Evolutionary conservation across 2,797 vertebrate genomes (phyloP).

Genomic region (Threskiornis aethiopicus): DNA sequence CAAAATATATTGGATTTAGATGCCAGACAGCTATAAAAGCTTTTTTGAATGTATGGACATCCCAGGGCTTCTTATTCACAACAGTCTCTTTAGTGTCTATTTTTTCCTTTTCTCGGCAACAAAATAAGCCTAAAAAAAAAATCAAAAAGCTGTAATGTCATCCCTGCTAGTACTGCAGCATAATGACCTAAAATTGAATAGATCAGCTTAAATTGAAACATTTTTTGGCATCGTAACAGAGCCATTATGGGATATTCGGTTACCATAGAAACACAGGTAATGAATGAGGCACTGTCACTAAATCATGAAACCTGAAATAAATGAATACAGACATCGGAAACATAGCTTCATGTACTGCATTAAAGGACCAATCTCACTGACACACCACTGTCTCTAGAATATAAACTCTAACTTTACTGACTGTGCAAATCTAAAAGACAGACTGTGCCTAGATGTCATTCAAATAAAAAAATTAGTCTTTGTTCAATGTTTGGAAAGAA

Average conservation of each 20-base stretch:
- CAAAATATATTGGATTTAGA: slow-evolving; percentile 1
- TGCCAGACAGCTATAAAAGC: not conserved
- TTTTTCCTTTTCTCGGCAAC: not conserved
- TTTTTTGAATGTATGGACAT: not conserved
- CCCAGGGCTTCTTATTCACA: not conserved
- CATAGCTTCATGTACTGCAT: not conserved
- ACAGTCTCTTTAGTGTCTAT: not conserved
- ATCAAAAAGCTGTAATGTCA: not conserved
- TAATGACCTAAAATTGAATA: slow-evolving; percentile 33
- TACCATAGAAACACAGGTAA: slow-evolving; percentile 41
- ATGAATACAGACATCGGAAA: not conserved
- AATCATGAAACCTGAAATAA: slow-evolving; percentile 33
- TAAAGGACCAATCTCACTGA: not conserved
- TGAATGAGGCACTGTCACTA: not conserved
- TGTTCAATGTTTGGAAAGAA: not conserved
- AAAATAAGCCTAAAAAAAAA: not conserved
- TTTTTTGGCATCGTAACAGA: slow-evolving; percentile 19
- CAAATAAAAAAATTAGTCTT: not conserved
- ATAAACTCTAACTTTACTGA: not conserved
- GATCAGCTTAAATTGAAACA: slow-evolving; percentile 45
- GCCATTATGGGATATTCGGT: slow-evolving; percentile 39
- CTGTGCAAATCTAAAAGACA: not conserved
- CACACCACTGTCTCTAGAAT: not conserved
- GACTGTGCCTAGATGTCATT: not conserved
- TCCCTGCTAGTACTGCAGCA: not conserved